These are phyloP conservation scores for Rhagium mordax DNA, from an alignment of 2,888 invertebrate genomes.

Conservation along the genomic window DNA sequence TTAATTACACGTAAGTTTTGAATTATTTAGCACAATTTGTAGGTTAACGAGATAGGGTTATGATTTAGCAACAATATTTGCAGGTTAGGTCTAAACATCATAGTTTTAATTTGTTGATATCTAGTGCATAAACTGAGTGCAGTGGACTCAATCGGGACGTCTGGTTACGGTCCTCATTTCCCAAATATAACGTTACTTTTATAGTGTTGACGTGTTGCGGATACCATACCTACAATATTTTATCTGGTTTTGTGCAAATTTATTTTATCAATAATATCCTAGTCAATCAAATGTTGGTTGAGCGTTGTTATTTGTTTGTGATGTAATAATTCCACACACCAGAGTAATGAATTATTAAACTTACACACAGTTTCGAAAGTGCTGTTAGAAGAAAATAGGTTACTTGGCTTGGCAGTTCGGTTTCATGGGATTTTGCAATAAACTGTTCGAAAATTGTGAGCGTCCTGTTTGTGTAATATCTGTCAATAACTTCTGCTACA, in stretches of 20 bases:
- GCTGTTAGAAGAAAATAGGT: conserved; percentile 34
- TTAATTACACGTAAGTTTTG: conserved; percentile 50
- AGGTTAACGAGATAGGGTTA: conserved; percentile 36
- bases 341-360: conserved; percentile 36
- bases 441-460: conserved; percentile 43
- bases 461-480: conserved; percentile 34
- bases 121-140: conserved; percentile 67
- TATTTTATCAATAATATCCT: conserved; percentile 35
- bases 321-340: conserved; percentile 62
- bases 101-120: conserved; percentile 65
- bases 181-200: conserved; percentile 67
- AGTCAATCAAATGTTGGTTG: conserved; percentile 27
- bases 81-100: conserved; percentile 54
- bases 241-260: conserved; percentile 32
- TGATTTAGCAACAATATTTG: conserved; percentile 36
- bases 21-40: conserved; percentile 44
- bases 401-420: conserved; percentile 41
- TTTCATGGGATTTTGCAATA: conserved; percentile 48
- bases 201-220: conserved; percentile 58
- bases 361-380: conserved; percentile 40
- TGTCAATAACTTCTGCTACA: not conserved
- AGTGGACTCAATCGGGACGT: conserved; percentile 63
- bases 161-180: conserved; percentile 61
- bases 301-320: conserved; percentile 55
- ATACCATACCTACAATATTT: conserved; percentile 34